Evolutionary conservation across 1,140 invertebrate genomes (phyloP).

Genomic region (Ganaspis sp.): DNA sequence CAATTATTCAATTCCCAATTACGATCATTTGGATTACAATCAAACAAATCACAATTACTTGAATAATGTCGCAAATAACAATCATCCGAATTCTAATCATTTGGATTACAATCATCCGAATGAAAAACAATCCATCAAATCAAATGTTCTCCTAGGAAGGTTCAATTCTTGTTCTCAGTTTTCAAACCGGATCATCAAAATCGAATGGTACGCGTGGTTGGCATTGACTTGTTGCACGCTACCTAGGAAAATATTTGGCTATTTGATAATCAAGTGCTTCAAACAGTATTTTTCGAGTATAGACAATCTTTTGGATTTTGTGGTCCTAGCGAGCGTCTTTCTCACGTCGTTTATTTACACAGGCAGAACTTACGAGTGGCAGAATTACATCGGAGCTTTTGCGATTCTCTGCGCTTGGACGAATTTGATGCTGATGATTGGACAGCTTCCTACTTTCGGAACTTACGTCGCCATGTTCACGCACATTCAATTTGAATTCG

Average conservation of each 20-base stretch:
- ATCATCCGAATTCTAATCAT: too few species aligned
- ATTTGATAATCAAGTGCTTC: constrained; percentile 78
- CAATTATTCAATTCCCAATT: too few species aligned
- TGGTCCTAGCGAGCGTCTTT: constrained; percentile 79
- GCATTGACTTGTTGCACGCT: constrained; percentile 78
- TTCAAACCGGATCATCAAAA: constrained; percentile 75
- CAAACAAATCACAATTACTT: too few species aligned
- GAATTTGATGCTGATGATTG: constrained; percentile 81
- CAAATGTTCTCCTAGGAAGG: too few species aligned
- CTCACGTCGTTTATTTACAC: constrained; percentile 74
- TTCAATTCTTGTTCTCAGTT: constrained; percentile 74
- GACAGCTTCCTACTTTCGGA: constrained; percentile 81
- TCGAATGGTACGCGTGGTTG: constrained; percentile 77
- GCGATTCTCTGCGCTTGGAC: constrained; percentile 81
- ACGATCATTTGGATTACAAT: too few species aligned
- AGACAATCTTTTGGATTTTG: constrained; percentile 79
- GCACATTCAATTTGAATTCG: constrained; percentile 80
- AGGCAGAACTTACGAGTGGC: constrained; percentile 76
- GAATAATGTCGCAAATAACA: too few species aligned
- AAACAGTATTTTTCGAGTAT: constrained; percentile 80
- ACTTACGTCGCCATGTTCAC: constrained; percentile 83
- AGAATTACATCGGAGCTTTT: constrained; percentile 81
- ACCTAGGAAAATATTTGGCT: constrained; percentile 78
- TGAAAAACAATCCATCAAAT: too few species aligned
- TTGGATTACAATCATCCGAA: too few species aligned